These are phyloP conservation scores for Neosilurus mollespiculum DNA, from an alignment of 2,797 vertebrate genomes.

Conservation along the genomic window DNA sequence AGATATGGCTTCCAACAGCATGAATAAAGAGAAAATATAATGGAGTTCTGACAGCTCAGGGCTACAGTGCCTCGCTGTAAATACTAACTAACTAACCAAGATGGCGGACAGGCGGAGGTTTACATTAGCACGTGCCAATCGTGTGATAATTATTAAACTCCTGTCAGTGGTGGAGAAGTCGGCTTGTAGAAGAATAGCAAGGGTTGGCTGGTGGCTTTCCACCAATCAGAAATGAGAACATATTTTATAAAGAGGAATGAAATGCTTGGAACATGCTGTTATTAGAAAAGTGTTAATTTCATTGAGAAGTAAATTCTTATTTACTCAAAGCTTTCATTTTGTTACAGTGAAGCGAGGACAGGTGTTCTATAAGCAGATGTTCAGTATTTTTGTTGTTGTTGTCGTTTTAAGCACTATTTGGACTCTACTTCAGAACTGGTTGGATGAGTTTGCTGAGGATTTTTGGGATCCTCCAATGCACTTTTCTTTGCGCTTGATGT, in stretches of 20 bases:
- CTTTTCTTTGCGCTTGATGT: constrained; percentile 68
- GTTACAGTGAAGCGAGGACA: not conserved
- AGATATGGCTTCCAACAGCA: no score
- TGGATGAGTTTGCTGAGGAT: constrained; percentile 79
- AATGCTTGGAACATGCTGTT: not conserved
- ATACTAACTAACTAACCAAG: no score
- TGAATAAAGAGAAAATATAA: no score
- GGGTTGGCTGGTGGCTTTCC: no score
- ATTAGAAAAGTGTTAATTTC: not conserved
- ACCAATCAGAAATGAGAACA: no score
- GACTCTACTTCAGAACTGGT: constrained; percentile 70
- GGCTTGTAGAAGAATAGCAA: no score
- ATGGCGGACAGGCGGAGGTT: no score
- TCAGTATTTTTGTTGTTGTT: not conserved
- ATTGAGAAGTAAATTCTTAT: not conserved
- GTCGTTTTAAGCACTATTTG: constrained; percentile 32
- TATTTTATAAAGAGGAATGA: not conserved
- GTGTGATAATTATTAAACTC: no score
- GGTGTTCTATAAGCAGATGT: not conserved
- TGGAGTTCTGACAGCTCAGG: no score
- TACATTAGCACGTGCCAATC: no score
- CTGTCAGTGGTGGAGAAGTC: no score
- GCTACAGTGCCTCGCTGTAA: no score
- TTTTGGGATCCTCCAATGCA: constrained; percentile 79
- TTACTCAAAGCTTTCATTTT: not conserved